phyloP scores from a whole-genome alignment of 2,113 vertebrate genomes.

The Platycercus adscitus region DNA sequence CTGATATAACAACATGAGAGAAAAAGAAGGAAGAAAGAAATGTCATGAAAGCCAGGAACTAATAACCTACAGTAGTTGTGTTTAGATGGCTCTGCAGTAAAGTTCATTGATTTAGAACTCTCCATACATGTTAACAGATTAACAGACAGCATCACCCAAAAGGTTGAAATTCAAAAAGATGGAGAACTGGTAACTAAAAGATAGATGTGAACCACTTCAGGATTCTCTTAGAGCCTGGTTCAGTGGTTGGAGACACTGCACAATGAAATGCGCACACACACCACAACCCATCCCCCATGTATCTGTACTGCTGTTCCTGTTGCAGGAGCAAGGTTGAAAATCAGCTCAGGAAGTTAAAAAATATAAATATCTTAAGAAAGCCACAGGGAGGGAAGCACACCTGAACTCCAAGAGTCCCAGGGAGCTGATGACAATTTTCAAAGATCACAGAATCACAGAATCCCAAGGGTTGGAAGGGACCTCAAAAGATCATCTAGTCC shows the following conservation, averaged over 20 bases:
- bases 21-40: neutral
- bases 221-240: neutral
- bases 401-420: neutral
- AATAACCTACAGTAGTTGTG: neutral
- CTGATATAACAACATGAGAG: neutral
- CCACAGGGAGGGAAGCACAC: neutral
- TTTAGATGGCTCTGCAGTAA: neutral
- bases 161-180: neutral
- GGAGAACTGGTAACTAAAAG: neutral
- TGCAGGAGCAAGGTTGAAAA: neutral
- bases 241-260: neutral
- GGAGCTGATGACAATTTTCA: neutral
- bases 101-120: neutral
- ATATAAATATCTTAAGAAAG: neutral
- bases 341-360: neutral
- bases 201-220: neutral
- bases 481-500: no score
- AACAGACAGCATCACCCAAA: neutral
- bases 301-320: neutral
- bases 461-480: no score
- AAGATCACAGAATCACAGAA: no score
- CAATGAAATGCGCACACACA: rapidly evolving
- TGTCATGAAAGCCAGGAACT: neutral
- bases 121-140: neutral
- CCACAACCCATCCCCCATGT: neutral